phyloP scores from a whole-genome alignment of 2,888 invertebrate genomes.

The Romanomermis culicivorax region DNA sequence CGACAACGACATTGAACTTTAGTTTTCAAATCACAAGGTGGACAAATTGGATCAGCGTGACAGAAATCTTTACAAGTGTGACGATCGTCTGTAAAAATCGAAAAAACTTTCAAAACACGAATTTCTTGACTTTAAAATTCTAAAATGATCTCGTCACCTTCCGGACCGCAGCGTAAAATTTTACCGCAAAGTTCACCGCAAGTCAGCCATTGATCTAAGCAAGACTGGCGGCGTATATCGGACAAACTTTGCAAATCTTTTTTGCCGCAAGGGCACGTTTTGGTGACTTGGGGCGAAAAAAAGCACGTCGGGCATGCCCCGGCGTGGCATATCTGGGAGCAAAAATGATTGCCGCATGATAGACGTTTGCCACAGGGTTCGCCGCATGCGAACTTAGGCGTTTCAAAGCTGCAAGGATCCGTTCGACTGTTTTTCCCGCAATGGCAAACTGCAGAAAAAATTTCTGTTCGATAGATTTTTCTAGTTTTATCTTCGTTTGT shows the following conservation, averaged over 20 bases:
- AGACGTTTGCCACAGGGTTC: conserved; percentile 21
- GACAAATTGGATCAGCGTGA: conserved; percentile 48
- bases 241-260: conserved; percentile 32
- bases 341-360: conserved; percentile 41
- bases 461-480: no score
- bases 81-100: conserved; percentile 36
- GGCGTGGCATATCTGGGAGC: conserved; percentile 45
- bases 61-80: conserved; percentile 48
- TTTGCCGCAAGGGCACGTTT: conserved; percentile 55
- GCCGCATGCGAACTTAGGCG: conserved; percentile 34
- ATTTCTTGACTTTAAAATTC: no score
- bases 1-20: conserved; percentile 62
- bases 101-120: no score
- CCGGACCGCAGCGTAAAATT: conserved; percentile 42
- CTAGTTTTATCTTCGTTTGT: no score
- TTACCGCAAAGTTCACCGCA: conserved; percentile 51
- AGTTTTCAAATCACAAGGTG: conserved; percentile 52
- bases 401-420: conserved; percentile 42
- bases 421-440: conserved; percentile 45
- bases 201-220: conserved; percentile 57
- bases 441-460: conserved; percentile 41
- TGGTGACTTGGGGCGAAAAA: conserved; percentile 41
- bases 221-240: conserved; percentile 38
- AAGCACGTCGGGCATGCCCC: conserved; percentile 45
- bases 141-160: no score